A percentile compares a stretch with the other conserved stretches of the same genome.
Evolutionary conservation across 2,113 vertebrate genomes (phyloP).

Genomic region (Clarias magur): DNA sequence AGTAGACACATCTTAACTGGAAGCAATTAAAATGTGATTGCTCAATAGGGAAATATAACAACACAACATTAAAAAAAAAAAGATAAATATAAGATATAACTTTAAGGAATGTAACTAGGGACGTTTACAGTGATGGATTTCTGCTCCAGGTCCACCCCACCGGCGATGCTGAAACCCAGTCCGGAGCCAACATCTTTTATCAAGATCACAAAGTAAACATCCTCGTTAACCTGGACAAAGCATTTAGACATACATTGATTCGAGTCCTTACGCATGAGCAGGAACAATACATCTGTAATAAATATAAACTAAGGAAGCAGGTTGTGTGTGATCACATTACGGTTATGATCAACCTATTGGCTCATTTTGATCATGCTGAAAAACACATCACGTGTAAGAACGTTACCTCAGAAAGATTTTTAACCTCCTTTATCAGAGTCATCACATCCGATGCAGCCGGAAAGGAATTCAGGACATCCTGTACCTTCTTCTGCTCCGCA

Average conservation of each 20-base stretch:
- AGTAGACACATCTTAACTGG: not conserved
- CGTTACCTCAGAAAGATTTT: conserved; percentile 79
- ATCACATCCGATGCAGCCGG: conserved; percentile 68
- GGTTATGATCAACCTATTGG: conserved; percentile 22
- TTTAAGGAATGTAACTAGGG: not conserved
- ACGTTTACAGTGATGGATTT: conserved; percentile 81
- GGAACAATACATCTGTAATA: not conserved
- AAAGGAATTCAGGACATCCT: conserved; percentile 72
- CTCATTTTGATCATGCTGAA: conserved; percentile 27
- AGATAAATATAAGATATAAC: not conserved
- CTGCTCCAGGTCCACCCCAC: conserved; percentile 86
- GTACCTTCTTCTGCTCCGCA: conserved; percentile 77
- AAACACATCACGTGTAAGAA: not conserved
- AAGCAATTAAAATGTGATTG: not conserved
- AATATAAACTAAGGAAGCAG: not conserved
- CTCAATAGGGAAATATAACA: not conserved
- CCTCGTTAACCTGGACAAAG: conserved; percentile 75
- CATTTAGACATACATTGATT: not conserved
- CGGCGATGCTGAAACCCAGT: conserved; percentile 91
- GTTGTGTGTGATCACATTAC: conserved; percentile 1
- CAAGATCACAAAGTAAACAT: conserved; percentile 82
- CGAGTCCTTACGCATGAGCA: not conserved
- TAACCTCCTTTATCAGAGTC: conserved; percentile 76
- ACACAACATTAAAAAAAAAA: not conserved
- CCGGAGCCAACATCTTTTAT: conserved; percentile 88